Percentiles rank a stretch among this genome's conserved stretches.
These are phyloP conservation scores for Fistularia tabacaria DNA, from an alignment of 2,797 vertebrate genomes.

Conservation along the genomic window DNA sequence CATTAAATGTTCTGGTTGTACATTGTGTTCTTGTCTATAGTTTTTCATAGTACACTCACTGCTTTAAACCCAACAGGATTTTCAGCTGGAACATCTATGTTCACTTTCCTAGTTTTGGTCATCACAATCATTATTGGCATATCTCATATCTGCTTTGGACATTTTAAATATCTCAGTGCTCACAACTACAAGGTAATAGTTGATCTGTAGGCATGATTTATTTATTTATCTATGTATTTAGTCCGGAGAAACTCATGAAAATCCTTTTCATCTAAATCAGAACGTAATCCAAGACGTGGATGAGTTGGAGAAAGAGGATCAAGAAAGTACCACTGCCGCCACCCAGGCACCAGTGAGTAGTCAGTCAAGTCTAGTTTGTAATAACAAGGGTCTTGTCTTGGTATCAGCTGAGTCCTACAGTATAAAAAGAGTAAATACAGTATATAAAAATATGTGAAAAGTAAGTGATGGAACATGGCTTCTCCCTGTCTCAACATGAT, in stretches of 20 bases:
- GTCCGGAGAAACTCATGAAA: neutral
- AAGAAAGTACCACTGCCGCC: conserved; percentile 50
- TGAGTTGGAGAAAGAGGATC: conserved; percentile 77
- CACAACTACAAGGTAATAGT: conserved; percentile 95
- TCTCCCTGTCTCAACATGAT: too few species aligned
- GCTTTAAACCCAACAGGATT: conserved; percentile 71
- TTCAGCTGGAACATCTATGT: conserved; percentile 88
- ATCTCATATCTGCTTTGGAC: conserved; percentile 95
- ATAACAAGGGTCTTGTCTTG: too few species aligned
- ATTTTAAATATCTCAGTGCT: conserved; percentile 99
- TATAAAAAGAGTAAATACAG: too few species aligned
- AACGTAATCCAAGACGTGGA: conserved; percentile 83
- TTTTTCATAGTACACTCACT: neutral
- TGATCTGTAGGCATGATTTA: neutral
- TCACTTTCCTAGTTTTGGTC: conserved; percentile 92
- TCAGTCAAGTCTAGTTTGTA: neutral
- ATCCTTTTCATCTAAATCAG: conserved; percentile 60
- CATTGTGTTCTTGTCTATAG: neutral
- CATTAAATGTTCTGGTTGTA: too few species aligned
- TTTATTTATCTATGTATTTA: neutral
- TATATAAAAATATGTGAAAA: too few species aligned
- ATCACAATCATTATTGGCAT: conserved; percentile 96
- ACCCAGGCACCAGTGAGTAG: conserved; percentile 82
- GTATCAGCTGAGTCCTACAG: too few species aligned
- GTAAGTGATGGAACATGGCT: too few species aligned